Base-by-base conservation (phyloP, 2,888 invertebrate species). In the Coenonympha arcania region DNA sequence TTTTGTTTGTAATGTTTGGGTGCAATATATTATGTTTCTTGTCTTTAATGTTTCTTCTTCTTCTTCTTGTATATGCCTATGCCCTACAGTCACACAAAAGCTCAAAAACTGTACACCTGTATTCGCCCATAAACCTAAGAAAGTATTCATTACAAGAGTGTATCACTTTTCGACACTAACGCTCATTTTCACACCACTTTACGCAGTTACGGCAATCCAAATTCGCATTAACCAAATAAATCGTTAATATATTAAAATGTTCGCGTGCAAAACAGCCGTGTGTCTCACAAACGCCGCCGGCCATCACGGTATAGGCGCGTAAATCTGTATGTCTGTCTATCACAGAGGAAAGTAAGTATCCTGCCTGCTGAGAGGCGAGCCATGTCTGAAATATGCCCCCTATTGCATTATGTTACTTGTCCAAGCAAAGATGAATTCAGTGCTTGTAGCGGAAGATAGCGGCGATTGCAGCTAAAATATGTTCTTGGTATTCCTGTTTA, bases 271-370 rank as follows among this genome's bases (percentile, higher is more conserved):
- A 44, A 20, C 15, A 50, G 46, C 47, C 55, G 59, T 64, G 59
- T 57, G 56, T 56, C 46, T 39, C 45, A 6, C 5, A 6, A 56
- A 34, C 36, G 59, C 66, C 53, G 43, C 51, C 30, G 60, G 66
- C 56, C 39, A 54, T 66, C 66, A 65, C 62, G 66, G 59, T 59
- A 66, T 54, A 19, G 42, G 51, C 56, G 52, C 58, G 62, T 66
- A 66, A 65, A 65, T 66, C 53, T 51, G 36, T 45, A 37, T 33
- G 33, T 45, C 39, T 13, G 33, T 45, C 39, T 22, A 43, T 43
- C 43, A 43, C 5, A n/a, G 15, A 15, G 22, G 11, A 20, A 33
- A 9, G 31, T 43, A 43, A 43, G 43, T 15, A 15, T 31, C 31
- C 19, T 31, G 8, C 42, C 43, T 15, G 43, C 43, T 43, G 43